phyloP scores from a whole-genome alignment of 2,888 invertebrate species.

The Entomobrya proxima region DNA sequence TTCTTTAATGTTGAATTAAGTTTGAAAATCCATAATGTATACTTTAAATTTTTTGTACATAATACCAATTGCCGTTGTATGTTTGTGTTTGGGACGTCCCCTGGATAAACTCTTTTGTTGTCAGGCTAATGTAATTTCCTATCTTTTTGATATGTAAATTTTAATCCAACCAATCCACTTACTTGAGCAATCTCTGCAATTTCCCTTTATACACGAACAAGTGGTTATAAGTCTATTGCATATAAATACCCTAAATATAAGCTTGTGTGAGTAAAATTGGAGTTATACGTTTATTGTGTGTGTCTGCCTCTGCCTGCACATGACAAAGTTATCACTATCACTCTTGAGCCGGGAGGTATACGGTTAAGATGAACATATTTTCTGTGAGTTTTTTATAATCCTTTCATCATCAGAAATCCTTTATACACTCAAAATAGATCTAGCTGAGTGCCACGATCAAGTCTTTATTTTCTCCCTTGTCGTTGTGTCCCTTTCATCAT shows the following conservation, averaged over 20 bases:
- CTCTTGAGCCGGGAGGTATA: conserved; percentile 32
- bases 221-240: conserved; percentile 36
- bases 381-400: conserved; percentile 37
- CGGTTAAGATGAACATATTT: conserved; percentile 45
- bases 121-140: conserved; percentile 61
- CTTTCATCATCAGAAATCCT: conserved; percentile 45
- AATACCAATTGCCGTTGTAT: not conserved
- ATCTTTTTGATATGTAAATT: conserved; percentile 63
- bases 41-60: not conserved
- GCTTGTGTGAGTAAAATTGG: not conserved
- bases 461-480: conserved; percentile 15
- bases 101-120: conserved; percentile 28
- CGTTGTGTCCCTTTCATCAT: not conserved
- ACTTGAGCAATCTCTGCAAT: conserved; percentile 29
- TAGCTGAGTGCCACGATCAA: not conserved
- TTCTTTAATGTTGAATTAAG: conserved; percentile 34
- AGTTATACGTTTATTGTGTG: not conserved
- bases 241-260: not conserved
- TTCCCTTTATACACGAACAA: conserved; percentile 34
- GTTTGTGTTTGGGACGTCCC: not conserved
- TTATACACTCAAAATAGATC: not conserved
- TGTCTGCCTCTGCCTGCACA: conserved; percentile 46
- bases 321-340: conserved; percentile 58
- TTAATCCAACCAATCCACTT: conserved; percentile 58
- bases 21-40: not conserved